phyloP scores from a whole-genome alignment of 2,888 invertebrate species.

The Nemoura dubitans region DNA sequence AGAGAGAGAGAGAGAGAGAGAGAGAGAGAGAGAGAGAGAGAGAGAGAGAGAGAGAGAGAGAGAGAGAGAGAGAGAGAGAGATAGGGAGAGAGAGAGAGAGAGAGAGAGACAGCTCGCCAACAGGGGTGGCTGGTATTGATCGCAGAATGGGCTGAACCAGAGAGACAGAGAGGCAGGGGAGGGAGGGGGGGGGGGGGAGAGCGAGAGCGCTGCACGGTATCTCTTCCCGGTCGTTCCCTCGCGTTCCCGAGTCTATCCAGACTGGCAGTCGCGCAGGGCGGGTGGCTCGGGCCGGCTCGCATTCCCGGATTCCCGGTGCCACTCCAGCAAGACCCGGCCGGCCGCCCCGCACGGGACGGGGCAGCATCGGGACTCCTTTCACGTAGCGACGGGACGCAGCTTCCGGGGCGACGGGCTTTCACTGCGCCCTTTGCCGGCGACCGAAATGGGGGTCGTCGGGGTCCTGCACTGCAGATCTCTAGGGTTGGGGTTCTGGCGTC shows the following conservation, averaged over 20 bases:
- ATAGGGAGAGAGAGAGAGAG: neutral
- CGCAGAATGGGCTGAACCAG: neutral
- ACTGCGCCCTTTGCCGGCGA: no score
- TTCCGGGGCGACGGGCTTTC: no score
- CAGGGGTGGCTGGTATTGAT: neutral
- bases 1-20: neutral
- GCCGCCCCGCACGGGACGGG: no score
- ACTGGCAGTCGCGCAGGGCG: neutral
- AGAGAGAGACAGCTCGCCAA: neutral
- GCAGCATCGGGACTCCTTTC: no score
- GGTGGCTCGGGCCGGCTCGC: no score
- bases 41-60: neutral
- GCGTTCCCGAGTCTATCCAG: neutral
- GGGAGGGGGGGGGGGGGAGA: neutral
- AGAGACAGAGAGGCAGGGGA: neutral
- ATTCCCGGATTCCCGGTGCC: no score
- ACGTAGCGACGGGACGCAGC: no score
- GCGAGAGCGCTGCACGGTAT: conserved; percentile 14
- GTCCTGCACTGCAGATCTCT: no score
- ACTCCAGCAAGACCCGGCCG: no score
- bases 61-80: neutral
- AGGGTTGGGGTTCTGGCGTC: no score
- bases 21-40: neutral
- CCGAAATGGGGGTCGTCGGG: no score
- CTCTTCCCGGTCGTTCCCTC: neutral